These are phyloP conservation scores for Mobula birostris DNA, from an alignment of 2,113 vertebrate genomes.

Conservation along the genomic window DNA sequence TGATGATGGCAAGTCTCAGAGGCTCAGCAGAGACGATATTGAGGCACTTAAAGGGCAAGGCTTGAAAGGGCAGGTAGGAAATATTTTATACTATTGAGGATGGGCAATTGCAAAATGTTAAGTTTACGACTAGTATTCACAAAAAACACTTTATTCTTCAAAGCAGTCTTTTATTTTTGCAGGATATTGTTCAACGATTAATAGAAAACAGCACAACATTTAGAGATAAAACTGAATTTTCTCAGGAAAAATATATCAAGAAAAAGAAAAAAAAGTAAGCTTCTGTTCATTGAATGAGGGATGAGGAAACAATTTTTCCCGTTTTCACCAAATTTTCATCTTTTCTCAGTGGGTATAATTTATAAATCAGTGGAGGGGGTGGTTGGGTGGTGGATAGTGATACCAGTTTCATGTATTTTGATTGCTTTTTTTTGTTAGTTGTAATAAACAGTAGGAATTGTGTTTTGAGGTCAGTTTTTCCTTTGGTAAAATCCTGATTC, in stretches of 20 bases:
- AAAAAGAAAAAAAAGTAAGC: slow-evolving; percentile 99
- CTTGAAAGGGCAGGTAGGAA: slow-evolving; percentile 85
- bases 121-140: background rate
- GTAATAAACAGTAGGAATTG: background rate
- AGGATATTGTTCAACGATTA: slow-evolving; percentile 95
- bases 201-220: slow-evolving; percentile 96
- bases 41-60: slow-evolving; percentile 93
- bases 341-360: no score
- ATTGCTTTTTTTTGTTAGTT: background rate
- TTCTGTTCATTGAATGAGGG: slow-evolving; percentile 1
- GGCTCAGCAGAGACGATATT: slow-evolving; percentile 93
- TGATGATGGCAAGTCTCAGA: slow-evolving; percentile 95
- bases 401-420: no score
- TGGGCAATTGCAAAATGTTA: slow-evolving; percentile 29
- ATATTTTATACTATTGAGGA: slow-evolving; percentile 43
- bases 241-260: slow-evolving; percentile 97
- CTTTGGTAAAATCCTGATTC: background rate
- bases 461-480: background rate
- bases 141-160: background rate
- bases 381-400: no score
- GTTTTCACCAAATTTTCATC: background rate
- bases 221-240: slow-evolving; percentile 88
- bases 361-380: no score
- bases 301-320: background rate
- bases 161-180: slow-evolving; percentile 38